Percentiles rank a stretch among this genome's conserved stretches.
These are phyloP conservation scores for Austrolebias charrua DNA, from an alignment of 2,797 vertebrate genomes.

Conservation along the genomic window DNA sequence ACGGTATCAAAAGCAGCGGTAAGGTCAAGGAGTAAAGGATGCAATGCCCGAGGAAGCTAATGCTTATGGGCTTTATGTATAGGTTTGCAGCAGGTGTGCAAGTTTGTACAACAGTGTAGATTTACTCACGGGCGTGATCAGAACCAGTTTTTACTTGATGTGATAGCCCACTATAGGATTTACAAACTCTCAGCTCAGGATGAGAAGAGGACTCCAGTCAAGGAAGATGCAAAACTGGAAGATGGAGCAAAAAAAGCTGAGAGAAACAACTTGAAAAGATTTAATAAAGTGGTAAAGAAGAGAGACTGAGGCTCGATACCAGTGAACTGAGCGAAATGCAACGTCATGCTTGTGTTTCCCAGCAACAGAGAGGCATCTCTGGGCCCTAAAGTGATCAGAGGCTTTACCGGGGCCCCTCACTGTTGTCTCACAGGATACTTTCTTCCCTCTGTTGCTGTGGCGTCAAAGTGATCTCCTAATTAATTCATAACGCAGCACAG, in stretches of 20 bases:
- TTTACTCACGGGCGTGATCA: slow-evolving; percentile 47
- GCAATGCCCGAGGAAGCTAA: neutral
- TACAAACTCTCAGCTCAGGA: slow-evolving; percentile 38
- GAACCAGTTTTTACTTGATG: slow-evolving; percentile 55
- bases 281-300: neutral
- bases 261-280: too few relatives aligned
- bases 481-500: slow-evolving; percentile 76
- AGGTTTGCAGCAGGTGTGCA: slow-evolving; percentile 29
- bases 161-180: slow-evolving; percentile 63
- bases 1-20: too few relatives aligned
- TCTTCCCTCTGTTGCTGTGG: slow-evolving; percentile 68
- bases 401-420: slow-evolving; percentile 52
- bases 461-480: slow-evolving; percentile 75
- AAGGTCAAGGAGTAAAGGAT: too few relatives aligned
- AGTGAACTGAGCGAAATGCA: slow-evolving; percentile 26
- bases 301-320: slow-evolving; percentile 8
- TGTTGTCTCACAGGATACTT: slow-evolving; percentile 47
- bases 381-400: slow-evolving; percentile 62
- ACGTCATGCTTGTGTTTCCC: slow-evolving; percentile 60
- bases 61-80: neutral
- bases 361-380: slow-evolving; percentile 56
- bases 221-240: neutral
- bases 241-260: neutral
- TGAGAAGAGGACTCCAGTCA: slow-evolving; percentile 40
- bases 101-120: slow-evolving; percentile 36